phyloP scores from a whole-genome alignment of 2,888 invertebrate genomes.

The Volucella zonaria region DNA sequence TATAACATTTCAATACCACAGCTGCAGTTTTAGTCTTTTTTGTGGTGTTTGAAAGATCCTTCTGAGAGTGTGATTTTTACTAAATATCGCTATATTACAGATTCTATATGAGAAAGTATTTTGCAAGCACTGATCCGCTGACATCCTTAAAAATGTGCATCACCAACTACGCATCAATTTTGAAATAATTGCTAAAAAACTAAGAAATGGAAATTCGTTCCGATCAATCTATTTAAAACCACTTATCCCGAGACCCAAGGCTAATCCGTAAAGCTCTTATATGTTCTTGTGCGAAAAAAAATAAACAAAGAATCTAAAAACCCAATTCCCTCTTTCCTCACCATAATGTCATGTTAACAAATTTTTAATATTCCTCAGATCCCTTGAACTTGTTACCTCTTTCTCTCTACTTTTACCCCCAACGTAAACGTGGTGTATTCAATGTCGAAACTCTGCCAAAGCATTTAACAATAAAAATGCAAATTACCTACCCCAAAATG shows the following conservation, averaged over 20 bases:
- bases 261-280: not conserved
- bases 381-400: constrained; percentile 26
- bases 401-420: not conserved
- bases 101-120: no score
- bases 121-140: no score
- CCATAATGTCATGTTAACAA: constrained; percentile 65
- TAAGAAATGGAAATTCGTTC: no score
- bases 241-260: constrained; percentile 16
- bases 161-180: no score
- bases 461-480: constrained; percentile 69
- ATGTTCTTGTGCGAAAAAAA: constrained; percentile 6
- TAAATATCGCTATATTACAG: no score
- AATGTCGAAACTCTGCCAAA: constrained; percentile 10
- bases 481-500: constrained; percentile 66
- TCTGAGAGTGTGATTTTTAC: no score
- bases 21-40: no score
- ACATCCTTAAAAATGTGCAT: no score
- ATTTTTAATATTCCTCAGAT: constrained; percentile 63
- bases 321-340: not conserved
- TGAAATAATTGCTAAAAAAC: no score
- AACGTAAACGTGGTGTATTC: not conserved
- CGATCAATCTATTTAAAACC: constrained; percentile 47
- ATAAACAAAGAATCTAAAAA: no score
- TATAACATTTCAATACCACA: no score
- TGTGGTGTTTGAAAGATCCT: no score